Percentiles rank a stretch among this genome's conserved stretches.
phyloP scores from a whole-genome alignment of 1,140 invertebrate genomes.

The Cydia amplana region DNA sequence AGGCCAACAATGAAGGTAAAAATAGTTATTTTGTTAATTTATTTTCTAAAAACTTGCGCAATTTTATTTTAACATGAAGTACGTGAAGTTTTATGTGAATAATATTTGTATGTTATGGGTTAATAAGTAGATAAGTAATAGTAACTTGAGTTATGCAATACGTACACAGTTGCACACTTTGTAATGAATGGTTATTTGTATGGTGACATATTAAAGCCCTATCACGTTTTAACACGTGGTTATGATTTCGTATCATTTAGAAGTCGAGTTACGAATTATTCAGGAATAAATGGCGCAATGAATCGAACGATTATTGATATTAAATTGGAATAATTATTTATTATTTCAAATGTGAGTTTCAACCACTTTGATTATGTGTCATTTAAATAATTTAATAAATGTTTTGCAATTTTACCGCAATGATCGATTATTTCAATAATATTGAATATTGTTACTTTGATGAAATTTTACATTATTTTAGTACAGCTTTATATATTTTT shows the following conservation, averaged over 20 bases:
- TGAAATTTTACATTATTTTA: too few relatives aligned
- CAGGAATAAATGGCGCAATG: not conserved
- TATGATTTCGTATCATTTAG: not conserved
- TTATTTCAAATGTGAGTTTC: not conserved
- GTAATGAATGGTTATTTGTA: constrained; percentile 5
- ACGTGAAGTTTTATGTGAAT: not conserved
- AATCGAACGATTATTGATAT: not conserved
- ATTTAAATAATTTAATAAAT: too few relatives aligned
- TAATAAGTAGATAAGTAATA: not conserved
- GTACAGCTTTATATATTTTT: too few relatives aligned
- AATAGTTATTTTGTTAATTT: constrained; percentile 44
- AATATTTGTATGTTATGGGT: constrained; percentile 4
- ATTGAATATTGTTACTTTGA: too few relatives aligned
- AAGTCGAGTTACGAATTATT: not conserved
- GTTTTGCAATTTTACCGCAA: too few relatives aligned
- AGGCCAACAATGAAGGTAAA: constrained; percentile 60
- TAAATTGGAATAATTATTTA: not conserved
- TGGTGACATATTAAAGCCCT: not conserved
- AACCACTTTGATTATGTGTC: too few relatives aligned
- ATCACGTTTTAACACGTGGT: not conserved
- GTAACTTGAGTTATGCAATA: constrained; percentile 6
- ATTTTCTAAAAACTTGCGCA: constrained; percentile 38
- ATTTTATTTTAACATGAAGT: not conserved
- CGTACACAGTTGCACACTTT: not conserved
- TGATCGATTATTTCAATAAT: not conserved